phyloP scores from a whole-genome alignment of 2,113 vertebrate species.

The Sorex araneus region DNA sequence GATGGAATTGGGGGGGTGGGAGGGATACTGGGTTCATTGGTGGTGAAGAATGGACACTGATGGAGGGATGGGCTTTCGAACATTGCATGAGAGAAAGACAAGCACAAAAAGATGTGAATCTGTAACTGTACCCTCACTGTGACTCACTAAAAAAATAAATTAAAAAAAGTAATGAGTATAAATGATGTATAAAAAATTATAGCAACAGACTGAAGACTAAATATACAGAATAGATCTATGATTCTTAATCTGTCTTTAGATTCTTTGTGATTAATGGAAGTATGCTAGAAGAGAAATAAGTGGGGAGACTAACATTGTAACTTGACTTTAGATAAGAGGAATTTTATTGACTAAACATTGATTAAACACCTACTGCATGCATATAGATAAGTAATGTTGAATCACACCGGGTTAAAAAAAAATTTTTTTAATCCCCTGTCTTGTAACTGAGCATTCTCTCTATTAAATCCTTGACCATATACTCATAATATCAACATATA shows the following conservation, averaged over 20 bases:
- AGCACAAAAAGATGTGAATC: too few species aligned
- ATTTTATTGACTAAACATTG: background rate
- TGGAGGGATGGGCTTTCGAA: too few species aligned
- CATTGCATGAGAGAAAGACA: too few species aligned
- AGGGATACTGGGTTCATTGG: too few species aligned
- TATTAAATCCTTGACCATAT: background rate
- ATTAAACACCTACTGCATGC: background rate
- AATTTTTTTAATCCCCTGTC: rapidly evolving
- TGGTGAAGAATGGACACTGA: too few species aligned
- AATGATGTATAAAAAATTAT: too few species aligned
- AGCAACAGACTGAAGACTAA: background rate
- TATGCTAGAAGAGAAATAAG: background rate
- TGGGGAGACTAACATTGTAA: background rate
- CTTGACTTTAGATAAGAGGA: background rate
- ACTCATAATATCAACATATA: background rate
- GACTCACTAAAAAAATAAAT: too few species aligned
- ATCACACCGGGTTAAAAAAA: background rate
- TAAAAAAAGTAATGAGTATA: too few species aligned
- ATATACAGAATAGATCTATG: background rate
- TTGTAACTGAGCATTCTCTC: background rate
- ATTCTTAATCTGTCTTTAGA: background rate
- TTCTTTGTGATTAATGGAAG: background rate
- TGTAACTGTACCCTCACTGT: too few species aligned
- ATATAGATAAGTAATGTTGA: background rate
- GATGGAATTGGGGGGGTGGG: too few species aligned